Conservation (phyloP, 2,797 vertebrate genomes). For the Mustela erminea region DNA sequence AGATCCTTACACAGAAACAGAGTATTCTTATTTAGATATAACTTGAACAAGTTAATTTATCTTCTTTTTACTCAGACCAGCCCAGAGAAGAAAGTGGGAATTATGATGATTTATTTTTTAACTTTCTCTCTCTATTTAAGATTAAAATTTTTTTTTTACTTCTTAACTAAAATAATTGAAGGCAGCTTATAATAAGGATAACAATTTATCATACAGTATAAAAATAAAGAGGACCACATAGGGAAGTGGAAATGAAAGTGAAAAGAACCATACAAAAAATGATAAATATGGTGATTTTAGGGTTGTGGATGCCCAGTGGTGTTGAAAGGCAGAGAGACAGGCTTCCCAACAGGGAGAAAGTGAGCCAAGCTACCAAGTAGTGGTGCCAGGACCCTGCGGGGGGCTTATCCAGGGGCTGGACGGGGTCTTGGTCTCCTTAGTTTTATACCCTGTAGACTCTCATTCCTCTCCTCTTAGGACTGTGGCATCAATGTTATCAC, state of each 20-base stretch:
- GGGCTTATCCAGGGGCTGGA: not conserved
- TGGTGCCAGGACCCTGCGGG: not conserved
- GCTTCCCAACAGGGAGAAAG: no score
- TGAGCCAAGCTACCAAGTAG: not conserved
- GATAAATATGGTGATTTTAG: no score
- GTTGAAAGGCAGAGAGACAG: not conserved
- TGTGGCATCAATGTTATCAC: not conserved
- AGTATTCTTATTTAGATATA: not conserved
- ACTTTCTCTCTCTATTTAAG: not conserved
- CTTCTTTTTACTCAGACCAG: not conserved
- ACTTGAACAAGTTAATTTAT: not conserved
- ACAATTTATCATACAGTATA: not conserved
- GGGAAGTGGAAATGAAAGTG: not conserved
- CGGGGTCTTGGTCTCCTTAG: not conserved
- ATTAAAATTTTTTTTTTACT: not conserved
- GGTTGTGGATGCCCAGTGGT: not conserved
- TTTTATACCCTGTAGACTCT: not conserved
- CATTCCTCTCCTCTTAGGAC: not conserved
- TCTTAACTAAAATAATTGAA: not conserved
- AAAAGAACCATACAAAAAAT: not conserved
- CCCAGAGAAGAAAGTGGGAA: not conserved
- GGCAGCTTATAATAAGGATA: not conserved
- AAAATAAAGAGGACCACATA: not conserved
- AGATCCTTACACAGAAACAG: not conserved
- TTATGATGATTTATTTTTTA: not conserved